Conservation (phyloP, 2,113 vertebrate species). For the Anarrhichthys ocellatus region DNA sequence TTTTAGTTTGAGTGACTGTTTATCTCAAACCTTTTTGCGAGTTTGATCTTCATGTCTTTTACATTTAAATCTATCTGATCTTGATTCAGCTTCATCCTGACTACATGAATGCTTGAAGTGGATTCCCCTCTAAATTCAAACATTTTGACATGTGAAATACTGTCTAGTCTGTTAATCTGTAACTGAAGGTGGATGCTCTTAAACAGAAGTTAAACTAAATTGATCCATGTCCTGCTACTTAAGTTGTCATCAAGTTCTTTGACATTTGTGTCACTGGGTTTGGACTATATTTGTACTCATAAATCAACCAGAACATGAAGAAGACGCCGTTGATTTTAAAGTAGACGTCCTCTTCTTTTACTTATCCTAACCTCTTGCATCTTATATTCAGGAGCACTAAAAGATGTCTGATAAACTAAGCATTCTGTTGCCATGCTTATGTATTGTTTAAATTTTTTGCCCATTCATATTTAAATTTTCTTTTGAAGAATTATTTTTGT, state of each 20-base stretch:
- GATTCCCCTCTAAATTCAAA: conserved; percentile 8
- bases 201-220: background rate
- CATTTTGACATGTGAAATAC: background rate
- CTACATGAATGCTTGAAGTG: background rate
- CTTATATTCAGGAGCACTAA: conserved; percentile 38
- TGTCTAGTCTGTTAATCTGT: background rate
- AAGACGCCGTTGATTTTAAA: background rate
- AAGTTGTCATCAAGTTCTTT: background rate
- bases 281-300: background rate
- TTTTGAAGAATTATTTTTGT: background rate
- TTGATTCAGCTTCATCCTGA: background rate
- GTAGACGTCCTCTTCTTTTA: background rate
- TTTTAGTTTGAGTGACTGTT: background rate
- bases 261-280: background rate
- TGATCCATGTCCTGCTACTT: background rate
- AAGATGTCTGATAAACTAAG: background rate
- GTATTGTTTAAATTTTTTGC: background rate
- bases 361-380: conserved; percentile 12
- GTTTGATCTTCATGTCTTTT: background rate
- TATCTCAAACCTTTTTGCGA: background rate
- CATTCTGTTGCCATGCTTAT: background rate
- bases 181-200: background rate
- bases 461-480: conserved; percentile 28
- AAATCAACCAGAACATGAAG: background rate
- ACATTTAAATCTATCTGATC: background rate